Evolutionary conservation across 2,113 vertebrate species (phyloP), one percentile per base, ranked within the genome.

Genomic region (Hyla sarda): DNA sequence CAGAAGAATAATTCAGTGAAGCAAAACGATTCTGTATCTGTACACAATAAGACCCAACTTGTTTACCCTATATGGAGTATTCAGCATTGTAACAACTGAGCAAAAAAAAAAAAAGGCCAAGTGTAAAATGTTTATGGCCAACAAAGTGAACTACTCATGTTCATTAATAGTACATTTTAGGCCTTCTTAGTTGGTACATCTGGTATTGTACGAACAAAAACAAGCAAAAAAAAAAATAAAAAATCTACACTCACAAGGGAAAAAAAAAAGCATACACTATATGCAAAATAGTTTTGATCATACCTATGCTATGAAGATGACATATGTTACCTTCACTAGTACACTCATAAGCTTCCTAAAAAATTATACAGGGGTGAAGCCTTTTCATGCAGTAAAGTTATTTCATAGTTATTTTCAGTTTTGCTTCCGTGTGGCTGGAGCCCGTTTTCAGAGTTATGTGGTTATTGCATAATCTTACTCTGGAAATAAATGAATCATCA

Each of bases 241-340:
- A 41, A n/a, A n/a, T n/a, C n/a, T n/a, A n/a, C n/a, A 41, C 41
- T 8, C 3, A 12, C 48, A 50, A 12, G n/a, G n/a, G n/a, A 1
- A 50, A 25, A n/a, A 62, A 12, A 28, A 62, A 62, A 28, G 5
- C 5, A 8, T 62, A 28, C n/a, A 62, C n/a, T 62, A 62, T 62
- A 3, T 62, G 7, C 54, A 56, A 16, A 23, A 62, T 28, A n/a
- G n/a, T 23, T 56, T 13, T 67, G n/a, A n/a, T n/a, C n/a, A n/a
- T n/a, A n/a, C n/a, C n/a, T n/a, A n/a, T n/a, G n/a, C n/a, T 69
- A 69, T 69, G 30, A 37, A 37, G 65, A 69, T 34, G 30, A 69
- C 62, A 56, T 21, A 56, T 19, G 5, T 21, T 50, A 12, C 48
- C 54, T 56, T 56, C 19, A 32, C 14, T 14, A 32, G 28, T 28